Conservation (phyloP, 2,113 vertebrate genomes). For the Eulacestoma nigropectus region DNA sequence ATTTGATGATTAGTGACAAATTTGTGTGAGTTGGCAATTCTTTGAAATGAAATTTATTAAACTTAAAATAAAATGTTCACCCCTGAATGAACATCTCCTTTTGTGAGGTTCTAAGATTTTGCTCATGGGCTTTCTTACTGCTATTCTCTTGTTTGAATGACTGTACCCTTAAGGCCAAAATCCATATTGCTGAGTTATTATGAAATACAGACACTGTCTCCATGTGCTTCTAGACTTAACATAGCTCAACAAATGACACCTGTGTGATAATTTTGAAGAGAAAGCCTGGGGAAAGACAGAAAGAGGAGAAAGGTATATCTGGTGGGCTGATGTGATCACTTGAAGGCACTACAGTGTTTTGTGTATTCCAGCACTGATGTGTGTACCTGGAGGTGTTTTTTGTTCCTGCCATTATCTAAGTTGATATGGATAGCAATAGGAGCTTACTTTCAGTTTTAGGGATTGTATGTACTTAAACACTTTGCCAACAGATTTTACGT, state of each 20-base stretch:
- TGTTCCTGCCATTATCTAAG: neutral
- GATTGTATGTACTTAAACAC: neutral
- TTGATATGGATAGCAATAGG: neutral
- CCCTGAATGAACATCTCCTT: slow-evolving; percentile 33
- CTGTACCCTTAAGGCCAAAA: slow-evolving; percentile 53
- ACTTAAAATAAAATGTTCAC: slow-evolving; percentile 52
- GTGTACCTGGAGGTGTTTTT: neutral
- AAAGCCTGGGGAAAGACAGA: neutral
- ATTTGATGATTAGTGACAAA: slow-evolving; percentile 41
- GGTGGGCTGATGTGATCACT: neutral
- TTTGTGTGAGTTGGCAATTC: slow-evolving; percentile 48
- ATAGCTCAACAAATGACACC: slow-evolving; percentile 27
- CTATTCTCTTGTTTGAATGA: slow-evolving; percentile 46
- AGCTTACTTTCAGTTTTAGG: neutral
- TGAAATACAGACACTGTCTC: slow-evolving; percentile 44
- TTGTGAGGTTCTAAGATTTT: slow-evolving; percentile 37
- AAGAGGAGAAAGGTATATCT: neutral
- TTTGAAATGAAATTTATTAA: slow-evolving; percentile 63
- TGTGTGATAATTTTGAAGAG: neutral
- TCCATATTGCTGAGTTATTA: slow-evolving; percentile 29
- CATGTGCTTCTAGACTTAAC: neutral
- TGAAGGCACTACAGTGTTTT: neutral
- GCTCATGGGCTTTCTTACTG: slow-evolving; percentile 50
- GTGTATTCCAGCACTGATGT: neutral
- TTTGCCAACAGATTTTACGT: slow-evolving; percentile 39